Percentiles rank a stretch among this genome's conserved stretches.
phyloP scores from a whole-genome alignment of 2,113 vertebrate species.

The Ceyx melanurus region DNA sequence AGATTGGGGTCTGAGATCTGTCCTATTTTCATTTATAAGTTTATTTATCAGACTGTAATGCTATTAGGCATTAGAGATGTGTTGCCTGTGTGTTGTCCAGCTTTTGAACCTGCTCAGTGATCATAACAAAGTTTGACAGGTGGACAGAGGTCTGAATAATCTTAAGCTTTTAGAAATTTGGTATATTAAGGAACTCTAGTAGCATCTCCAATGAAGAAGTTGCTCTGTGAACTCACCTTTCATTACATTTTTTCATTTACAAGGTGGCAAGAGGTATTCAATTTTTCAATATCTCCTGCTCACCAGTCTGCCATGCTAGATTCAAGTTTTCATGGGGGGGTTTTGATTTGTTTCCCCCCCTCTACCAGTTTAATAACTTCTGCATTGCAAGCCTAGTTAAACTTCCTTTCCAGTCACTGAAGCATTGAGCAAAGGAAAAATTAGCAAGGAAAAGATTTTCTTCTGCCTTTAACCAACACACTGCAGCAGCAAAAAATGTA shows the following conservation, averaged over 20 bases:
- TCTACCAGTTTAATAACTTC: not conserved
- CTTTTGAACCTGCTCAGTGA: not conserved
- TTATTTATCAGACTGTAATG: not conserved
- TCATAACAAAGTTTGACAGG: not conserved
- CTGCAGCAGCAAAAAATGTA: not conserved
- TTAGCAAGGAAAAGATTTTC: not conserved
- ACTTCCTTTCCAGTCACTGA: not conserved
- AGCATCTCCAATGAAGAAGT: not conserved
- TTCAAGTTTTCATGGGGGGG: not conserved
- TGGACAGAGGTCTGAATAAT: not conserved
- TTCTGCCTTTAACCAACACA: not conserved
- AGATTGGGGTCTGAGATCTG: not conserved
- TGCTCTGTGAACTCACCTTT: not conserved
- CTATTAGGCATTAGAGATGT: not conserved
- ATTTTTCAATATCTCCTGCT: not conserved
- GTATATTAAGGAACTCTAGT: not conserved
- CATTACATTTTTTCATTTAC: not conserved
- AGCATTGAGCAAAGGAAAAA: not conserved
- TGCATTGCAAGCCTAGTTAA: not conserved
- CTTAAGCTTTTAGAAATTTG: not conserved
- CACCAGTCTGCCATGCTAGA: not conserved
- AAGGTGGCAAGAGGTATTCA: not conserved
- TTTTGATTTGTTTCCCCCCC: rapidly evolving
- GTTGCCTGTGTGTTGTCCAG: not conserved
- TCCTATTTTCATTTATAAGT: not conserved